phyloP scores from a whole-genome alignment of 2,113 vertebrate species.

The Mastomys natalensis region DNA sequence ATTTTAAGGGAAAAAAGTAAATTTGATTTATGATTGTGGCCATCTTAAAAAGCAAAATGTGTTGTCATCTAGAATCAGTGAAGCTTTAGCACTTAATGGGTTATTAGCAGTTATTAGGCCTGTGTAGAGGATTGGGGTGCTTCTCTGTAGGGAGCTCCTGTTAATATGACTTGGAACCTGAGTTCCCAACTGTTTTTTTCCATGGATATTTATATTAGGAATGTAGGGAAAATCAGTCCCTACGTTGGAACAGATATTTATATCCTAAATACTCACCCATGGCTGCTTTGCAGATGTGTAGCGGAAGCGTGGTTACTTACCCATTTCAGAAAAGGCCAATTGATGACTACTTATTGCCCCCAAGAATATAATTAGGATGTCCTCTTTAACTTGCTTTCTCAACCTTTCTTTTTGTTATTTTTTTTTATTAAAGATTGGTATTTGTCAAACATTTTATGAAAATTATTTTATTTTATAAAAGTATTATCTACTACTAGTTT shows the following conservation, averaged over 20 bases:
- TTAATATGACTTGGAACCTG: not conserved
- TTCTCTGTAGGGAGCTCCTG: not conserved
- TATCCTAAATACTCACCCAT: slow-evolving; percentile 20
- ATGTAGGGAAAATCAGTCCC: not conserved
- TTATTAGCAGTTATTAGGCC: not conserved
- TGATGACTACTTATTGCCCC: not conserved
- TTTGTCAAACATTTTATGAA: slow-evolving; percentile 35
- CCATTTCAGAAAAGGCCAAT: not conserved
- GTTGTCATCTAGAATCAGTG: not conserved
- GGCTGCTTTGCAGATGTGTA: not conserved
- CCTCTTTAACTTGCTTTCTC: not conserved
- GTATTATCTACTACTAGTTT: not conserved
- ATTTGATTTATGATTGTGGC: not conserved
- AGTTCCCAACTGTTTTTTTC: slow-evolving; percentile 3
- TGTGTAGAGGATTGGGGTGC: not conserved
- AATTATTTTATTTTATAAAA: slow-evolving; percentile 31
- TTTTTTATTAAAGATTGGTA: not conserved
- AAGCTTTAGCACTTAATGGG: not conserved
- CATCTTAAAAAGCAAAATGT: slow-evolving; percentile 26
- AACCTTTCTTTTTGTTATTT: not conserved
- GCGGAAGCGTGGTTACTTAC: not conserved
- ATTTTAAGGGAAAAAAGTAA: slow-evolving; percentile 4
- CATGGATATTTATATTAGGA: not conserved
- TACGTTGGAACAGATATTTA: not conserved
- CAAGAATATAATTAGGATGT: not conserved